Percentiles rank a stretch among this genome's conserved stretches.
These are phyloP conservation scores for Drosophila rhopaloa DNA, from an alignment of 1,140 invertebrate genomes.

Conservation along the genomic window DNA sequence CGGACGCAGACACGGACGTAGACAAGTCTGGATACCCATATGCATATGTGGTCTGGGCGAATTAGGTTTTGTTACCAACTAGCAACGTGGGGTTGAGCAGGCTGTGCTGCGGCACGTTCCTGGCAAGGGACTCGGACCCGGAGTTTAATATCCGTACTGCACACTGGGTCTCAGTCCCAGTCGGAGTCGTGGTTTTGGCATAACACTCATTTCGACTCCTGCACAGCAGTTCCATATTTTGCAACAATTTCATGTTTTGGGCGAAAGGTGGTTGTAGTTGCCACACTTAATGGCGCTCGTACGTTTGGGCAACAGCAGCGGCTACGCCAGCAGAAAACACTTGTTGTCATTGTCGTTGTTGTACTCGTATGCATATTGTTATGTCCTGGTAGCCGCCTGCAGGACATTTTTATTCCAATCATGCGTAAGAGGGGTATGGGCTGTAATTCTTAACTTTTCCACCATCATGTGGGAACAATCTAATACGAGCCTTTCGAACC, in stretches of 20 bases:
- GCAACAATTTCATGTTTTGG: slow-evolving; percentile 47
- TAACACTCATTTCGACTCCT: slow-evolving; percentile 20
- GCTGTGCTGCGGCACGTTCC: slow-evolving; percentile 21
- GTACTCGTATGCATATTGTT: slow-evolving; percentile 41
- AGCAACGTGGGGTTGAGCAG: slow-evolving; percentile 13
- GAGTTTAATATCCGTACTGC: not conserved
- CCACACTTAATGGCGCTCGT: slow-evolving; percentile 48
- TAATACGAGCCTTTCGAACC: slow-evolving; percentile 8
- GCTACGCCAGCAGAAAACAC: slow-evolving; percentile 28
- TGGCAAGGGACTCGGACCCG: not conserved
- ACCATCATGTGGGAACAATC: slow-evolving; percentile 1
- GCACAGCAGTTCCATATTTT: slow-evolving; percentile 51
- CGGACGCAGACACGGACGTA: slow-evolving; percentile 23
- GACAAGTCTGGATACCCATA: slow-evolving; percentile 29
- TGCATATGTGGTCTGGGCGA: slow-evolving; percentile 26
- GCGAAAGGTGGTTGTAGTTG: slow-evolving; percentile 49
- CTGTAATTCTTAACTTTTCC: slow-evolving; percentile 41
- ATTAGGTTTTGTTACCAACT: slow-evolving; percentile 16
- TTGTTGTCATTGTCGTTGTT: slow-evolving; percentile 36
- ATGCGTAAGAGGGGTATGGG: slow-evolving; percentile 51
- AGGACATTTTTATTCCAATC: slow-evolving; percentile 66
- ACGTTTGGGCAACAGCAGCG: slow-evolving; percentile 35
- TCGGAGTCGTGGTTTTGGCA: slow-evolving; percentile 42
- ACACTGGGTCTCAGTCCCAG: slow-evolving; percentile 6
- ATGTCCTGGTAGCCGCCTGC: slow-evolving; percentile 45